Evolutionary conservation across 1,140 invertebrate species (phyloP).

Genomic region (Drosophila malerkotliana): DNA sequence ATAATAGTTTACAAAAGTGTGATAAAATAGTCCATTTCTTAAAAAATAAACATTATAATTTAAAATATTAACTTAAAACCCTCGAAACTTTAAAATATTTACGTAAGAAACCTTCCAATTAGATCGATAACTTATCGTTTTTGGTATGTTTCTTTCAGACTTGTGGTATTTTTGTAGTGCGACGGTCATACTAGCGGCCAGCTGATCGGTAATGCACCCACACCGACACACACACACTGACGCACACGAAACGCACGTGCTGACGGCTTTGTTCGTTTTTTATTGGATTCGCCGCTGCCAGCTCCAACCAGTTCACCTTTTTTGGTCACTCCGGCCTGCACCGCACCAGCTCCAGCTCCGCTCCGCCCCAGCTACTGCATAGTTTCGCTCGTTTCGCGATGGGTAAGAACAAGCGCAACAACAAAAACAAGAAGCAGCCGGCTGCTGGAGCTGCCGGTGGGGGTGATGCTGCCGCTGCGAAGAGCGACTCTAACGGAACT

Average conservation of each 20-base stretch:
- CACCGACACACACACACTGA: not conserved
- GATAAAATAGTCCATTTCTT: too few relatives aligned
- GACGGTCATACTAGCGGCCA: not conserved
- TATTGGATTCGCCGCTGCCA: not conserved
- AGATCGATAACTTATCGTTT: not conserved
- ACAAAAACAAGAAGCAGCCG: slow-evolving; percentile 30
- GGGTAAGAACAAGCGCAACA: slow-evolving; percentile 61
- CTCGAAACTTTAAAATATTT: not conserved
- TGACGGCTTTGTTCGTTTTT: slow-evolving; percentile 10
- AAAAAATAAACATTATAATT: not conserved
- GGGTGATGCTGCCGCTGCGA: not conserved
- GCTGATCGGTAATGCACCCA: not conserved
- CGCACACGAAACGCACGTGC: slow-evolving; percentile 14
- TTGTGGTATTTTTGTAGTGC: not conserved
- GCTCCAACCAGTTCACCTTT: not conserved
- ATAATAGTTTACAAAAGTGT: too few relatives aligned
- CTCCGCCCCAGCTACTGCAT: slow-evolving; percentile 7
- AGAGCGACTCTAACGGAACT: not conserved
- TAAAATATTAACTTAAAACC: not conserved
- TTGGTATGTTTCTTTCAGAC: not conserved
- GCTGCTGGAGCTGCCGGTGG: not conserved
- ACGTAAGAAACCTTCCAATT: not conserved
- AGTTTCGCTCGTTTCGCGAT: slow-evolving; percentile 16
- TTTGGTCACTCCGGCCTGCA: not conserved
- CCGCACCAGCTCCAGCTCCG: slow-evolving; percentile 3